Evolutionary conservation across 2,113 vertebrate species (phyloP), one percentile per base, ranked within the genome.

Genomic region (Planiliza haematocheilus): DNA sequence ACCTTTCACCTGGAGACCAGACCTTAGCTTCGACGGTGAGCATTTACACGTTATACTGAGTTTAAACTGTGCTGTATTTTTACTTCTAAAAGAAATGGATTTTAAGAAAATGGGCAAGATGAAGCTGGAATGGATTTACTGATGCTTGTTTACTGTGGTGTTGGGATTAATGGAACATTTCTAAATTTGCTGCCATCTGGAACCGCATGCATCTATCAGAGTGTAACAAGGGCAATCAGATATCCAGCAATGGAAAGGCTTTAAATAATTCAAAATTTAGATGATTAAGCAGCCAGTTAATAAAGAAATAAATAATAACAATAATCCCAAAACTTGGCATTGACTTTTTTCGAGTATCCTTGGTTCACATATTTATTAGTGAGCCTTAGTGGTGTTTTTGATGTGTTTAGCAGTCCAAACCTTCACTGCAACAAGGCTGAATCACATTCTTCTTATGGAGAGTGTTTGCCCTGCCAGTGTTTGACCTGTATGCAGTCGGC

Each of bases 401-500:
- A 20, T 17, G 39, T 74, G 34, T 74, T 70, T 52, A 34, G 37
- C 10, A 12, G 38, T 48, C 38, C 56, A 60, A 46, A 42, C 4
- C 17, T 37, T 55, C 1, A 1, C 66, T 7, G 37, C 57, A 77
- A 60, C 20, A 16, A 10, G 10, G 13, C 16, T 16, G 10, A 69
- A 72, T 57, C 30, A 73, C 77, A 37, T 60, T 73, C 9, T 38
- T 1, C 0, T 43, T 65, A 8, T 13, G 71, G 37, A 66, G 59
- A 61, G 50, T 18, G 60, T 72, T 53, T n/a, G 8, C 16, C 11
- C 60, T 63, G 34, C 74, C 55, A 10, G 34, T 41, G 36, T 53
- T 57, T 77, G 77, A 82, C 83, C 77, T 4, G 14, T 45, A 55
- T 71, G 64, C 55, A 41, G 20, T 68, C 56, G 20, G 17, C n/a